Percentiles rank a stretch among this genome's conserved stretches.
Evolutionary conservation across 2,888 invertebrate species (phyloP).

Genomic region (Alviniconcha strummeri): DNA sequence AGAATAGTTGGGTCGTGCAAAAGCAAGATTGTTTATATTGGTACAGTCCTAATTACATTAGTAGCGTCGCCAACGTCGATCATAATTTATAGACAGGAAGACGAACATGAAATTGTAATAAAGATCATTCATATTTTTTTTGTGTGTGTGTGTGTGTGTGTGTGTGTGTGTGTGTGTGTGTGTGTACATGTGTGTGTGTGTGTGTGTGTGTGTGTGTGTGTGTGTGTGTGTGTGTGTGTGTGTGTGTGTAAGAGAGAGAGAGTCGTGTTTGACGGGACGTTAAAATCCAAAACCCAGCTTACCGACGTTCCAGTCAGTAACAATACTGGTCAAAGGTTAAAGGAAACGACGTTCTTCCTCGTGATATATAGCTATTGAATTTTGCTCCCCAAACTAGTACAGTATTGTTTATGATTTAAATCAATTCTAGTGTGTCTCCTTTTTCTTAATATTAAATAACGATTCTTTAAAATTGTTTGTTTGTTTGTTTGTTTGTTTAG

Average conservation of each 20-base stretch:
- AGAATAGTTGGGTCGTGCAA: too few relatives aligned
- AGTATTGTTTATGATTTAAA: neutral
- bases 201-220: constrained; percentile 1
- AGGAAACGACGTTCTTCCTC: too few relatives aligned
- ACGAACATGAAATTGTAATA: too few relatives aligned
- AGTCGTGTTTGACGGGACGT: neutral
- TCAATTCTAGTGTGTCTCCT: neutral
- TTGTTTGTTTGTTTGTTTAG: too few relatives aligned
- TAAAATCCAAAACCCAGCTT: neutral
- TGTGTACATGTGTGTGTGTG: neutral
- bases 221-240: constrained; percentile 4
- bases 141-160: neutral
- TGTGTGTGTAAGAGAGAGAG: neutral
- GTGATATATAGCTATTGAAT: neutral
- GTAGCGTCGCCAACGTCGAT: too few relatives aligned
- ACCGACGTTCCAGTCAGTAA: neutral
- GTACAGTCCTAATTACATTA: too few relatives aligned
- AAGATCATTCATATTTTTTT: too few relatives aligned
- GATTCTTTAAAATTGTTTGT: too few relatives aligned
- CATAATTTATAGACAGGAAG: too few relatives aligned
- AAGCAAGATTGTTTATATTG: too few relatives aligned
- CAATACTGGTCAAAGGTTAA: neutral
- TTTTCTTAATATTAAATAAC: too few relatives aligned
- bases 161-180: neutral
- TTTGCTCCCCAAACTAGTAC: neutral